These are phyloP conservation scores for Natator depressus DNA, from an alignment of 2,113 vertebrate genomes.

Conservation along the genomic window DNA sequence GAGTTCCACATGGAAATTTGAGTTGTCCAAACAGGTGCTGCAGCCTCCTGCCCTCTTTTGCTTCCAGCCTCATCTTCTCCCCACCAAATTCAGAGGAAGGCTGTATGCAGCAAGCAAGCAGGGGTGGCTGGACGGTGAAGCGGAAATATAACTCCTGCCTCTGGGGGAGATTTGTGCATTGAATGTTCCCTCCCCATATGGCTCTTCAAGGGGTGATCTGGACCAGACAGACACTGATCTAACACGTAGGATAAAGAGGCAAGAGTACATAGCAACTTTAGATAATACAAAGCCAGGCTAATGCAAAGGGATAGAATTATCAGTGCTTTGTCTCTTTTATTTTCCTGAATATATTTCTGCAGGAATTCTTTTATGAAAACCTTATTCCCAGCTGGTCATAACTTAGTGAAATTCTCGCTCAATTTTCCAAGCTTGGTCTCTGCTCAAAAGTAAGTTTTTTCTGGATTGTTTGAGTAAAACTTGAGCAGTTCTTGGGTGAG, in stretches of 20 bases:
- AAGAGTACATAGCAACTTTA: not conserved
- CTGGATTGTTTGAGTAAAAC: not conserved
- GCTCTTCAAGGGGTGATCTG: not conserved
- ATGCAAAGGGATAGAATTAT: not conserved
- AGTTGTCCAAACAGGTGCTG: not conserved
- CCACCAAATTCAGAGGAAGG: not conserved
- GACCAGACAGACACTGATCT: not conserved
- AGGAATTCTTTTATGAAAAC: not conserved
- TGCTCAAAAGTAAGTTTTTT: not conserved
- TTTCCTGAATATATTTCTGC: not conserved
- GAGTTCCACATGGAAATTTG: not conserved
- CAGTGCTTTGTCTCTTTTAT: not conserved
- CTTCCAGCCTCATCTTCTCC: fast-evolving
- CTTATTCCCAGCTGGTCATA: not conserved
- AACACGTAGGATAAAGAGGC: not conserved
- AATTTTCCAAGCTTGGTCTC: not conserved
- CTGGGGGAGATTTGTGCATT: not conserved
- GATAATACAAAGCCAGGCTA: not conserved
- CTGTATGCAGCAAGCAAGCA: not conserved
- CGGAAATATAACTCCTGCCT: not conserved
- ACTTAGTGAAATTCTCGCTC: not conserved
- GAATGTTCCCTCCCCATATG: not conserved
- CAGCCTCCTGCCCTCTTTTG: not conserved
- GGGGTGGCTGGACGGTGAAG: fast-evolving
- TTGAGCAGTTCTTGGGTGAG: not conserved